Base-by-base conservation (phyloP, 2,113 vertebrate species). In the Uria aalge region DNA sequence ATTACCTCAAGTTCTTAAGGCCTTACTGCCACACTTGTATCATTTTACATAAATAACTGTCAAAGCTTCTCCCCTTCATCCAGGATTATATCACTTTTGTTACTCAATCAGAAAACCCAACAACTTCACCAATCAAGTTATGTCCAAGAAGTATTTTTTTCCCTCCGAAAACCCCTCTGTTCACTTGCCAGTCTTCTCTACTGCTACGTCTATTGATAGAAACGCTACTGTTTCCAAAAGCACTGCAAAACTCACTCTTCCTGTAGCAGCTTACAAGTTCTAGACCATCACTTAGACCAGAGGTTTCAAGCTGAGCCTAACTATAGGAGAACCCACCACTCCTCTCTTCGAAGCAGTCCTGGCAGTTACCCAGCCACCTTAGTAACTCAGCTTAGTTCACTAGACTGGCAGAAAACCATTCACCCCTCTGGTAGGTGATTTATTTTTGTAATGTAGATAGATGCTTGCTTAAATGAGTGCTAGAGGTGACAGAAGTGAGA, bases 291-390 rank as follows among this genome's bases (percentile, higher is more conserved):
- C 21, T 50, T 56, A 26, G 11, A 78, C 32, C 62, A 68, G 16
- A 63, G 36, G 7, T 56, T 74, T 63, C 45, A 20, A 30, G 6
- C 34, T 52, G 15, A 62, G 15, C 19, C 38, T 55, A 59, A 43
- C 30, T 34, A 40, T 14, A 18, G 20, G 22, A 50, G 32, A 48
- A 73, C 29, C n/a, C 53, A 45, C 36, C 29, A 38, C 27, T 32
- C 38, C 43, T 17, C 32, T 68, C 60, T 74, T 32, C 15, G 24
- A 50, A 57, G 43, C 29, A 43, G 30, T 27, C 38, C 57, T 55
- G 45, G n/a, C 22, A 86, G 53, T 43, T 82, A 57, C 19, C 1
- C 1, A 1, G 34, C 6, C 1, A 48, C 8, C 7, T 47, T 9
- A 52, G 15, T 47, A 76, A 81, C 43, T 64, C 29, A 32, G 30